Evolutionary conservation across 2,888 invertebrate species (phyloP), one percentile per base, ranked within the genome.

Genomic region (Andrena marginata): DNA sequence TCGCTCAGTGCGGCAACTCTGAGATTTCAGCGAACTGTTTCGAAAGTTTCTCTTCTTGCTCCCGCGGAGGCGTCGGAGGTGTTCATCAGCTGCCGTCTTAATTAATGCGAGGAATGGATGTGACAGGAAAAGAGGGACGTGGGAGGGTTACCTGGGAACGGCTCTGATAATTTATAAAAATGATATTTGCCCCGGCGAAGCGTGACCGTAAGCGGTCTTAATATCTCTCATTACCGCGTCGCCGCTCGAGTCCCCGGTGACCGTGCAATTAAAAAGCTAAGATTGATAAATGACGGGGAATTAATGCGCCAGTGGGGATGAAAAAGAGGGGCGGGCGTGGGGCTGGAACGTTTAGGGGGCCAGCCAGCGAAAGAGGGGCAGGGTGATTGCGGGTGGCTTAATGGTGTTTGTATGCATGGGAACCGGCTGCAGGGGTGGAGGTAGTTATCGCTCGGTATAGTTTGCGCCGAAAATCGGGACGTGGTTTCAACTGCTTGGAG

Each of bases 311-410:
- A 85, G 72, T 82, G 85, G 85, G 87, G 85, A 87, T 75, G 76
- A 83, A 67, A 69, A 72, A 77, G 79, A 80, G 74, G 81, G 68
- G 69, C 72, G 75, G 54, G 72, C 67, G 71, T 72, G 86, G 80
- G 84, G 82, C 80, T 83, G 85, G 76, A 79, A 82, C 84, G 80
- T 83, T 82, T 81, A 83, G 84, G 87, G 86, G 82, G 78, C 35
- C 82, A 59, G 75, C 93, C 87, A 78, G 78, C 74, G 69, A 80
- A 84, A 80, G 93, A 92, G 93, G 93, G 93, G 93, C 94, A 90
- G 95, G 95, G 95, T 95, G 95, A 95, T 95, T 95, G 95, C 95
- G 91, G 91, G 91, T 92, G 91, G 92, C 91, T 92, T 92, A 91
- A 92, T 92, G 91, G 92, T 91, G 91, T 92, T 92, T 92, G 91